Evolutionary conservation across 2,113 vertebrate genomes (phyloP), one percentile per base, ranked within the genome.

Genomic region (Microtus montanus): DNA sequence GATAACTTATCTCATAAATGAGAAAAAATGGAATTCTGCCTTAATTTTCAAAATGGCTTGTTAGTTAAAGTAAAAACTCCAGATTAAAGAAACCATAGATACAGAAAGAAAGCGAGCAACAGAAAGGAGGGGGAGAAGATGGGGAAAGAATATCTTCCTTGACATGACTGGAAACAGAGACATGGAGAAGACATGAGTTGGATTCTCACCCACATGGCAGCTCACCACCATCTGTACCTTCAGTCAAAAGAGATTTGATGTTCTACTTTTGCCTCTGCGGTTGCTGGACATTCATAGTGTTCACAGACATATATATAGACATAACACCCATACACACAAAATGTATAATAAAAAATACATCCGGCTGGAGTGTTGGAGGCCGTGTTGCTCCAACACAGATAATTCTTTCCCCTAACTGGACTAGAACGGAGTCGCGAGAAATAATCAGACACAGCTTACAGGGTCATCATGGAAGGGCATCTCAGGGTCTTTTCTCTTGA

Each of bases 111-210:
- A 17, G 19, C 44, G 5, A 9, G 35, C 63, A 17, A 17, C 19
- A 63, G 1, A 49, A 3, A 74, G 10, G 15, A 17, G 0, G 3
- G 4, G n/a, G 1, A 19, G 7, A 66, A 61, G 3, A 4, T 10
- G 38, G 1, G 1, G 5, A 28, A 7, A 2, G 2, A 61, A 22
- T 49, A 41, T 17, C 1, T 86, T 61, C 68, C 47, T 12, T 47
- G 30, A 83, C 35, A 77, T 12, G 1, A n/a, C 19, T 66, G 7
- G 12, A 26, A 86, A 68, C 13, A 22, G 2, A 20, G 2, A 38
- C 8, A 66, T 3, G 8, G 38, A n/a, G 71, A 73, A 11, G 19
- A 10, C 9, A 41, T 5, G 3, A 73, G 20, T 24, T 73, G 71
- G 3, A 11, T 73, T 73, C 20, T 4, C n/a, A 41, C 19, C 70